phyloP scores from a whole-genome alignment of 2,888 invertebrate species.

The Eristalis intricaria region DNA sequence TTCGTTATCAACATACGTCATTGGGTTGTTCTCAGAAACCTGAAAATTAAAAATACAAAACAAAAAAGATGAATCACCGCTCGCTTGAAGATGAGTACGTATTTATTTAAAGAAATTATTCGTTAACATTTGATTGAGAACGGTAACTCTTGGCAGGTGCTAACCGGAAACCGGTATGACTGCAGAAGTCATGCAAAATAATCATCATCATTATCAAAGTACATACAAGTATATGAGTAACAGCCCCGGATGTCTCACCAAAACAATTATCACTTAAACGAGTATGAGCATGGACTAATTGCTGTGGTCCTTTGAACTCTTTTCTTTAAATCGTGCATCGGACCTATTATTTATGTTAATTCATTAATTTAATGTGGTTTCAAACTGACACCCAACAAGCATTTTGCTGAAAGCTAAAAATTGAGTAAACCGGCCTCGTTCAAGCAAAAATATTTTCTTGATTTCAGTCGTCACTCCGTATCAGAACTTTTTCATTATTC shows the following conservation, averaged over 20 bases:
- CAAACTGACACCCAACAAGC: no score
- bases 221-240: neutral
- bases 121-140: conserved; percentile 46
- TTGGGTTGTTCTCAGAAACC: conserved; percentile 50
- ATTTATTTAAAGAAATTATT: conserved; percentile 22
- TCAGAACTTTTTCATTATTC: no score
- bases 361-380: no score
- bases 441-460: no score
- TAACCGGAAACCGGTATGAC: conserved; percentile 18
- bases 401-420: no score
- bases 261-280: neutral
- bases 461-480: no score
- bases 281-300: neutral
- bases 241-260: neutral
- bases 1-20: conserved; percentile 56
- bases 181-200: neutral
- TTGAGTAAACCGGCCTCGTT: no score
- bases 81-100: conserved; percentile 17
- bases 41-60: conserved; percentile 26
- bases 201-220: neutral
- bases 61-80: conserved; percentile 31
- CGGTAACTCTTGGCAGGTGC: conserved; percentile 32
- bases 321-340: no score
- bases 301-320: neutral
- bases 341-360: no score